Conservation (phyloP, 2,888 invertebrate genomes). For the Axea sp. region DNA sequence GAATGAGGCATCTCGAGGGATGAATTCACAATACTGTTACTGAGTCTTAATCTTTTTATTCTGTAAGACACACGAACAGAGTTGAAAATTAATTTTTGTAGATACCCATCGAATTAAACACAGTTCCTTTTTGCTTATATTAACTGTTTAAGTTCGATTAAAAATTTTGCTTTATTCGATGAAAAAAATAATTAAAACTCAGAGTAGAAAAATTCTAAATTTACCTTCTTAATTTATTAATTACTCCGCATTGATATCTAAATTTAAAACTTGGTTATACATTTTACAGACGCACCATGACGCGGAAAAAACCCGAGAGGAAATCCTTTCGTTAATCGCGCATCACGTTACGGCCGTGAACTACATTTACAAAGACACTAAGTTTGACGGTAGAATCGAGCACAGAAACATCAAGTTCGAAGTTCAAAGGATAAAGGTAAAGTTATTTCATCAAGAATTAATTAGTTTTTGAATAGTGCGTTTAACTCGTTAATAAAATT, state of each 20-base stretch:
- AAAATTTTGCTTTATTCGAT: slow-evolving; percentile 1
- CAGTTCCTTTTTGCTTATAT: slow-evolving; percentile 5
- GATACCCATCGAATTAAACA: slow-evolving; percentile 19
- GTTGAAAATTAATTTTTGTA: slow-evolving; percentile 43
- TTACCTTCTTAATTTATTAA: background rate
- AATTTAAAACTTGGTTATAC: slow-evolving; percentile 39
- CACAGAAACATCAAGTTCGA: slow-evolving; percentile 98
- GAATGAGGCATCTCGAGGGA: slow-evolving; percentile 44
- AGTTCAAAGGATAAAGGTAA: slow-evolving; percentile 91
- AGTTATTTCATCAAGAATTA: no score
- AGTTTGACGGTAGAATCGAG: slow-evolving; percentile 93
- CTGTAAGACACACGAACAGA: slow-evolving; percentile 25
- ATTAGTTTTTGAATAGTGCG: no score
- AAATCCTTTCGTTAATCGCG: slow-evolving; percentile 97
- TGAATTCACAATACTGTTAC: slow-evolving; percentile 47
- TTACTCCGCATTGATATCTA: slow-evolving; percentile 18
- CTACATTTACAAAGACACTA: slow-evolving; percentile 96
- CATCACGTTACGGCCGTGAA: slow-evolving; percentile 99
- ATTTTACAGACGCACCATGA: slow-evolving; percentile 84
- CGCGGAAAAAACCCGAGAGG: slow-evolving; percentile 94
- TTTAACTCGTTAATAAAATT: no score
- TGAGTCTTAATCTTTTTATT: slow-evolving; percentile 53
- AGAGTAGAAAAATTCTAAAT: background rate
- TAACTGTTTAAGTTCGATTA: slow-evolving; percentile 21
- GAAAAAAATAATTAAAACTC: slow-evolving; percentile 2